These are phyloP conservation scores for Sipha flava DNA, from an alignment of 1,140 invertebrate species.

Conservation along the genomic window DNA sequence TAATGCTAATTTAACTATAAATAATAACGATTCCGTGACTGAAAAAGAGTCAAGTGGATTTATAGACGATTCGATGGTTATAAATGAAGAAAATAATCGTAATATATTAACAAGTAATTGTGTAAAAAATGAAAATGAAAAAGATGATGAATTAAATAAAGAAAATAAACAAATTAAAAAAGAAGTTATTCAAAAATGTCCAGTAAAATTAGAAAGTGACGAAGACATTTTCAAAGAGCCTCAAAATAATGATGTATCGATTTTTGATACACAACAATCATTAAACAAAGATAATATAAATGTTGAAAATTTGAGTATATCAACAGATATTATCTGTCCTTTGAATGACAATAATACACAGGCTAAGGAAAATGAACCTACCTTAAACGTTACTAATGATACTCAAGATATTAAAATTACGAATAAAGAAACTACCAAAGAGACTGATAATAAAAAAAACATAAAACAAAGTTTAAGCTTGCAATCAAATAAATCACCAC, in stretches of 20 bases:
- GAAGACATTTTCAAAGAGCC: neutral
- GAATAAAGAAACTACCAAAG: too few species aligned
- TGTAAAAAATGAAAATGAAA: neutral
- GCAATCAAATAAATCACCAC: slow-evolving; percentile 25
- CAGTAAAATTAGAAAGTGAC: neutral
- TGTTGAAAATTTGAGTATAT: neutral
- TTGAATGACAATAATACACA: neutral
- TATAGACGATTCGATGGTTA: too few species aligned
- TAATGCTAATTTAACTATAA: neutral
- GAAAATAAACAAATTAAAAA: slow-evolving; percentile 28
- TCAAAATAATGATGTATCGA: neutral
- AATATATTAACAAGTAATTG: neutral
- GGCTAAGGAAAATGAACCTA: neutral
- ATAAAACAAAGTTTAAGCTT: neutral
- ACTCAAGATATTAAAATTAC: neutral
- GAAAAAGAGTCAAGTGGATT: neutral
- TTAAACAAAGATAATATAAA: too few species aligned
- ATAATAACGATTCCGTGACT: neutral
- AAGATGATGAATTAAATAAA: neutral
- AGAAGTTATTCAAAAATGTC: neutral
- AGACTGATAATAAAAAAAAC: neutral
- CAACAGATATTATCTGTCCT: neutral
- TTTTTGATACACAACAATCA: neutral
- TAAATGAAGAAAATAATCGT: neutral
- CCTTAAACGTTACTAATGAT: neutral